Evolutionary conservation across 1,140 invertebrate species (phyloP).

Genomic region (Caligus rogercresseyi): DNA sequence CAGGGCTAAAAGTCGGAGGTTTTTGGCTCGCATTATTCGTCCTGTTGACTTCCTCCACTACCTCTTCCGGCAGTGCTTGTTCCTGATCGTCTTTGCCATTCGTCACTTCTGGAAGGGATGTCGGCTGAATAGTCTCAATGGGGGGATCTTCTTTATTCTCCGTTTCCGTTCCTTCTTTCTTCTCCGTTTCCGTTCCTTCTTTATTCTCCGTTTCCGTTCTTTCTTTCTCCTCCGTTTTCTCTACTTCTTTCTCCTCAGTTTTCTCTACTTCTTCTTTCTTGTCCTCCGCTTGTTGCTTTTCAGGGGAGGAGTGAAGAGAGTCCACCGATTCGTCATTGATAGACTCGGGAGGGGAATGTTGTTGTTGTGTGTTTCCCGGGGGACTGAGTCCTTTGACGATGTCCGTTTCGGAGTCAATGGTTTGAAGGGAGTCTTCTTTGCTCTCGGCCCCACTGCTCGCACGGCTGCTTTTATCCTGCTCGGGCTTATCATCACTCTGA

Average conservation of each 20-base stretch:
- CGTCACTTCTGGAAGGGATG: no score
- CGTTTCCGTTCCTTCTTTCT: constrained; percentile 22
- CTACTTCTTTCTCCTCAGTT: constrained; percentile 21
- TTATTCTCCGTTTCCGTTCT: constrained; percentile 23
- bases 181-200: constrained; percentile 20
- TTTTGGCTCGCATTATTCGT: constrained; percentile 16
- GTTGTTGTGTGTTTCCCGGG: not conserved
- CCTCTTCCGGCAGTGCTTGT: no score
- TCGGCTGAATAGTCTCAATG: no score
- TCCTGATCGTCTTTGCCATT: no score
- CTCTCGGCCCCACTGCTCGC: constrained; percentile 12
- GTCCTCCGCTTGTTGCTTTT: constrained; percentile 21
- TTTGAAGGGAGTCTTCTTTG: constrained; percentile 3
- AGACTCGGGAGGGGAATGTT: not conserved
- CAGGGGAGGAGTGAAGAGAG: not conserved
- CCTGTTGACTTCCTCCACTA: constrained; percentile 17
- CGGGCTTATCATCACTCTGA: not conserved
- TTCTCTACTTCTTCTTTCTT: constrained; percentile 21
- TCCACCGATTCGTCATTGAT: not conserved
- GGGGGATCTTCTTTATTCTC: constrained; percentile 23
- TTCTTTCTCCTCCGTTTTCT: constrained; percentile 19
- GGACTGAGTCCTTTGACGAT: constrained; percentile 29
- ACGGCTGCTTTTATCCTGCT: not conserved
- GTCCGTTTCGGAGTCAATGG: constrained; percentile 6
- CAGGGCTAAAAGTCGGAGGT: constrained; percentile 80